Percentiles rank a stretch among this genome's conserved stretches.
phyloP scores from a whole-genome alignment of 2,797 vertebrate genomes.

The Pygocentrus nattereri region DNA sequence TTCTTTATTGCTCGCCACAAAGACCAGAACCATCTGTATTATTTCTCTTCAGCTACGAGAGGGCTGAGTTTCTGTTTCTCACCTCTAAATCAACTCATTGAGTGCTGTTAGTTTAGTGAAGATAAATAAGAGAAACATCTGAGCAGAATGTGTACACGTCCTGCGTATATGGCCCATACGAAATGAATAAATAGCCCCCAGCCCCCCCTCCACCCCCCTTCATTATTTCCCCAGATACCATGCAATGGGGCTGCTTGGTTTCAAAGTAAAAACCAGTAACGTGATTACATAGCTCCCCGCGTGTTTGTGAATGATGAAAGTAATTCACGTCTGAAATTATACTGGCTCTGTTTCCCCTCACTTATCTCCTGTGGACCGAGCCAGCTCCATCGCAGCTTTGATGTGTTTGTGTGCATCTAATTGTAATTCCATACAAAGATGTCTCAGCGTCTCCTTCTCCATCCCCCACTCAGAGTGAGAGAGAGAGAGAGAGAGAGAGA shows the following conservation, averaged over 20 bases:
- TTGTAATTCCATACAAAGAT: slow-evolving; percentile 69
- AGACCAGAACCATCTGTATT: slow-evolving; percentile 23
- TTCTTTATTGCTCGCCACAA: slow-evolving; percentile 36
- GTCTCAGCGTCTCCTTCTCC: slow-evolving; percentile 20
- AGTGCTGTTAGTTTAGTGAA: neutral
- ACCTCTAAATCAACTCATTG: slow-evolving; percentile 17
- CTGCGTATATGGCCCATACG: slow-evolving; percentile 8
- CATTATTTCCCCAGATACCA: slow-evolving; percentile 62
- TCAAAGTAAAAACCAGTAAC: slow-evolving; percentile 66
- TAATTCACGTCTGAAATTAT: slow-evolving; percentile 70
- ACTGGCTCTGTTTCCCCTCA: slow-evolving; percentile 66
- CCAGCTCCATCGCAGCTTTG: slow-evolving; percentile 73
- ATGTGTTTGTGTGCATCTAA: slow-evolving; percentile 76
- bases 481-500: neutral
- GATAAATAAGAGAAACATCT: slow-evolving; percentile 17
- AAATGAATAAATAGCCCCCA: slow-evolving; percentile 30
- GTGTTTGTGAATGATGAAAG: slow-evolving; percentile 73
- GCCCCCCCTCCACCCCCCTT: slow-evolving; percentile 47
- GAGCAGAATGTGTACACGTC: neutral
- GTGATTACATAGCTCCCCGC: slow-evolving; percentile 68
- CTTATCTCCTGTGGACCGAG: slow-evolving; percentile 74
- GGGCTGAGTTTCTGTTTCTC: neutral
- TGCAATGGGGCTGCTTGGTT: slow-evolving; percentile 62
- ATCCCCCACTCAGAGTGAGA: neutral
- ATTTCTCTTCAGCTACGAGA: slow-evolving; percentile 24